Percentiles rank a stretch among this genome's conserved stretches.
Conservation (phyloP, 2,113 vertebrate genomes). For the Sclerurus mexicanus region DNA sequence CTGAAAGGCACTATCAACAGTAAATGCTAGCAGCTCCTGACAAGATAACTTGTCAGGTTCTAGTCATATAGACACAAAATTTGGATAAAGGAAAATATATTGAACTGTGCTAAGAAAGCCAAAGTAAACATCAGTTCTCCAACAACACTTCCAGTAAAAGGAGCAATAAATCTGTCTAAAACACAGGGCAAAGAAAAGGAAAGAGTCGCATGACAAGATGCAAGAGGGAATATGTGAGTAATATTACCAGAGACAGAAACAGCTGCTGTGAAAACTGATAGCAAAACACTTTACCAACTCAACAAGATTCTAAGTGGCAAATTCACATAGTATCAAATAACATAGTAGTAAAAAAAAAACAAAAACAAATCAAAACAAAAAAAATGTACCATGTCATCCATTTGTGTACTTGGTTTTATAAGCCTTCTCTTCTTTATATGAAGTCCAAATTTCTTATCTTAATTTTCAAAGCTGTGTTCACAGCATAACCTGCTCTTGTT, state of each 20-base stretch:
- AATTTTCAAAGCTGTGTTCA: neutral
- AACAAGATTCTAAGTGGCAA: neutral
- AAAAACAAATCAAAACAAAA: neutral
- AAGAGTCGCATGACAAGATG: neutral
- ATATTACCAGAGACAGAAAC: neutral
- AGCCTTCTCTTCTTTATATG: neutral
- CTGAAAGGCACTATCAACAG: neutral
- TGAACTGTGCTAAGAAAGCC: neutral
- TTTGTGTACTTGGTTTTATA: neutral
- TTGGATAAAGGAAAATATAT: neutral
- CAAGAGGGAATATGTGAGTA: neutral
- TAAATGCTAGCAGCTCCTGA: neutral
- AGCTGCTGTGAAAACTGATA: neutral
- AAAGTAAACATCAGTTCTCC: neutral
- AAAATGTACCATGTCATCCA: neutral
- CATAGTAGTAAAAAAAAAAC: neutral
- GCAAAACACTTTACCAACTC: neutral
- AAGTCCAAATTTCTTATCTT: neutral
- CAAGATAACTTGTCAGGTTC: neutral
- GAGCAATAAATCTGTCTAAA: neutral
- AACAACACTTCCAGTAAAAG: neutral
- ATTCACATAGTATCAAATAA: neutral
- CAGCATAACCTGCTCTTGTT: neutral
- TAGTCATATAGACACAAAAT: neutral
- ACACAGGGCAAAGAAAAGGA: neutral